Base-by-base conservation (phyloP, 2,797 vertebrate genomes). In the Spheniscus humboldti region DNA sequence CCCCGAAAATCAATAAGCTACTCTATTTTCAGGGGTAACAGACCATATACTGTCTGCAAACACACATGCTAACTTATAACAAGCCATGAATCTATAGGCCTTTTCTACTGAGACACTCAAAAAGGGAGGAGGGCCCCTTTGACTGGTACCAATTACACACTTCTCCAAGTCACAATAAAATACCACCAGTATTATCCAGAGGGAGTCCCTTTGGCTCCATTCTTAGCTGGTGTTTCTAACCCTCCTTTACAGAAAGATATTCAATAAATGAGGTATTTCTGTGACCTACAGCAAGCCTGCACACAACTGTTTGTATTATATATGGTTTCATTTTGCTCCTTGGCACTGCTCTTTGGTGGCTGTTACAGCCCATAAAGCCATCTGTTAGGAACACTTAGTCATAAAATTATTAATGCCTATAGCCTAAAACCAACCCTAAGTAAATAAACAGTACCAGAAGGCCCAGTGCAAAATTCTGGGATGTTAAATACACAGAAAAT, bases 371-470 rank as follows among this genome's bases (percentile, higher is more conserved):
- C 92, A 80, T 96, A 97, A 95, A 95, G 89, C 94, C 97, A 97
- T 96, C 95, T 96, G 96, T 84, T 97, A 91, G 66, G 89, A 96
- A 96, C 56, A 63, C 28, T 94, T 87, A 73, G 89, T 95, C 85
- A 95, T 94, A 95, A 92, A 95, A 94, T 97, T 97, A 96, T 97
- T 94, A 96, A 97, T 96, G 89, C 35, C 73, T 96, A 66, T 43
- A 97, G 82, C 82, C 85, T 94, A 96, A 96, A 97, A 95, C 87
- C 92, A 96, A 55, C 79, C 50, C 72, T 94, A 96, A 95, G 91
- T 97, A 97, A 96, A 96, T 86, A 97, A 97, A 97, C 68, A 96
- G 85, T 94, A 97, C 92, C 93, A 97, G 84, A 97, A 94, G 96
- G 96, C 62, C 89, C 89, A 81, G 69, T 45, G 47, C 87, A 95